Evolutionary conservation across 2,888 invertebrate species (phyloP), one percentile per base, ranked within the genome.

Genomic region (Masnerella sp.): DNA sequence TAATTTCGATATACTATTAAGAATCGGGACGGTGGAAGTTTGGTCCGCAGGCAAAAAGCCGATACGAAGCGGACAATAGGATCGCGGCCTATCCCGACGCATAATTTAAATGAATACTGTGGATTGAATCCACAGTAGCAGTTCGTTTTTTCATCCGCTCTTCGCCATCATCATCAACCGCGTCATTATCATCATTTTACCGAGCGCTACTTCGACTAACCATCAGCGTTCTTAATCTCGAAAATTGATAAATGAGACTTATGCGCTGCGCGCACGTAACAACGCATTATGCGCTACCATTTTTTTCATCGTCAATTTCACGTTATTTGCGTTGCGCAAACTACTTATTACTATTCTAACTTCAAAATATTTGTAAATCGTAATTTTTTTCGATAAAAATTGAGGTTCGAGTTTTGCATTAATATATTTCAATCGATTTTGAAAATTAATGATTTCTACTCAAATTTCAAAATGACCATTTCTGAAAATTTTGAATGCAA

Each of bases 1-100:
- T 81, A 84, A 86, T 85, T 85, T 84, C 83, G 81, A 85, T 85
- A n/a, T n/a, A 85, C 83, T 83, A 85, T 85, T 84, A 84, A 84
- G 82, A 83, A 76, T 76, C 75, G 69, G 77, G 47, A 72, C 74
- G 58, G 80, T 38, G 72, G 72, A 81, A 79, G 79, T 83, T 82
- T 81, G 49, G 81, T 81, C 82, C 80, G 38, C 43, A 47, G 71
- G 74, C 58, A 78, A 80, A 80, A 82, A 82, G 73, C 73, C 51
- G 59, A 62, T 59, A 34, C 38, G 36, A 56, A 70, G 58, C 74
- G 81, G 81, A 81, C 84, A 84, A 83, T 83, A 80, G 76, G 77
- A 80, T 71, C 72, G 67, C 80, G 74, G 76, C 75, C 79, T 65
- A 69, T 77, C 80, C 78, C 80, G 76, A 77, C 80, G 78, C 79